Evolutionary conservation across 2,888 invertebrate species (phyloP).

Genomic region (Pyrgus malvae): DNA sequence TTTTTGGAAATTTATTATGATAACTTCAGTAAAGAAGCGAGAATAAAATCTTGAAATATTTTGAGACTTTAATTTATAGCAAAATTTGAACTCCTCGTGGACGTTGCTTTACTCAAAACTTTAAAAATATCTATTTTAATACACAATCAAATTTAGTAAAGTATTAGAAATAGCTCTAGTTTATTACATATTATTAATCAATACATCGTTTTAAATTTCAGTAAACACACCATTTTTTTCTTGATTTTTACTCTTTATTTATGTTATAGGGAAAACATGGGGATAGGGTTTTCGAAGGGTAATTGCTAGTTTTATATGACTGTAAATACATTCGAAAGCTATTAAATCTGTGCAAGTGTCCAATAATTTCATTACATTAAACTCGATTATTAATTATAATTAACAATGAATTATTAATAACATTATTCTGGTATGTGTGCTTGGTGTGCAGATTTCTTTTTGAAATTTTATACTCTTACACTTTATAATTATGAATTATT

Average conservation of each 20-base stretch:
- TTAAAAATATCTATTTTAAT: background rate
- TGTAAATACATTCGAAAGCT: conserved; percentile 10
- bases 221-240: conserved; percentile 9
- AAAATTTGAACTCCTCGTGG: conserved; percentile 9
- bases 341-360: conserved; percentile 36
- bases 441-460: conserved; percentile 15
- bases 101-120: conserved; percentile 2
- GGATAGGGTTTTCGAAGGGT: background rate
- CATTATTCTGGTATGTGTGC: conserved; percentile 17
- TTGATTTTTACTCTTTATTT: background rate
- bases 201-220: conserved; percentile 29
- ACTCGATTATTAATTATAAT: conserved; percentile 16
- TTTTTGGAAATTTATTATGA: no score
- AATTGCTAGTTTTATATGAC: conserved; percentile 3
- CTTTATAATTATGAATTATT: conserved; percentile 10
- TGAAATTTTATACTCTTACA: conserved; percentile 5
- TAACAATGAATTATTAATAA: conserved; percentile 9
- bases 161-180: conserved; percentile 1
- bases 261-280: background rate
- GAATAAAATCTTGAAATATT: conserved; percentile 8
- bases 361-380: conserved; percentile 24
- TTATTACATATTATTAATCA: conserved; percentile 25
- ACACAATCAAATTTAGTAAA: background rate
- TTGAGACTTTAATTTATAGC: conserved; percentile 11
- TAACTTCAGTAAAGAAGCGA: no score